Conservation (phyloP, 1,140 invertebrate genomes). For the Chionoecetes opilio region DNA sequence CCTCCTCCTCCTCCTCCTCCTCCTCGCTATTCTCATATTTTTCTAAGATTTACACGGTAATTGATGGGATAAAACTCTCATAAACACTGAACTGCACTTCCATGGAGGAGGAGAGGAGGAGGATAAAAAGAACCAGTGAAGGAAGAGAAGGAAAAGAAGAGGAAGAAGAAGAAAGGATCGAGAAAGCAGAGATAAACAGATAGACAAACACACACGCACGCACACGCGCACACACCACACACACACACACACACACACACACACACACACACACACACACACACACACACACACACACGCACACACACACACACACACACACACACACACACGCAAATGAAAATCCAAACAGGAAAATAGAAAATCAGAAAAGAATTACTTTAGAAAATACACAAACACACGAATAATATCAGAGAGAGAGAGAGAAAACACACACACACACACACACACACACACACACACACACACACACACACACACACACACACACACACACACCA, state of each 20-base stretch:
- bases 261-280: neutral
- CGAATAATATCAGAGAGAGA: neutral
- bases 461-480: too few species aligned
- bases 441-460: too few species aligned
- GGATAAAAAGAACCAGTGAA: neutral
- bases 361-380: neutral
- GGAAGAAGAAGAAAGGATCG: neutral
- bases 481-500: too few species aligned
- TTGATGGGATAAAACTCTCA: slow-evolving; percentile 36
- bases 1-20: neutral
- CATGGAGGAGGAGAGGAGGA: slow-evolving; percentile 38
- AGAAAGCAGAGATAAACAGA: neutral
- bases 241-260: neutral
- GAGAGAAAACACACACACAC: too few species aligned
- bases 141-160: neutral
- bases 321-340: neutral
- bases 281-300: neutral
- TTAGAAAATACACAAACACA: neutral
- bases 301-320: too few species aligned
- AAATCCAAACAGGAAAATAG: neutral
- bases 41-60: neutral
- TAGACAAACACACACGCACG: neutral
- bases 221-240: too few species aligned
- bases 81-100: slow-evolving; percentile 60
- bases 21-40: slow-evolving; percentile 21